Base-by-base conservation (phyloP, 1,140 invertebrate species). In the Wiebesia pumilae region DNA sequence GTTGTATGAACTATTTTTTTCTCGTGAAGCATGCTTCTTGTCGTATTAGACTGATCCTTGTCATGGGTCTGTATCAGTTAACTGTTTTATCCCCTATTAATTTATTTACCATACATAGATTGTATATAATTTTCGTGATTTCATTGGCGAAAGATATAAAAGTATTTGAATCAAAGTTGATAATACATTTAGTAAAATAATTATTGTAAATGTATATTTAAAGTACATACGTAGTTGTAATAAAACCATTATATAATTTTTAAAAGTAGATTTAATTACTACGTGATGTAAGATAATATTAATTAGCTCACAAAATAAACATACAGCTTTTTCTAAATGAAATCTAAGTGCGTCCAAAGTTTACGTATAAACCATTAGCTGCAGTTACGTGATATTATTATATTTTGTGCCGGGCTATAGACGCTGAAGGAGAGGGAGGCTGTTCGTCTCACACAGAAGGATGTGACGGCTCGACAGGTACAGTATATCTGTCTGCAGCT, bases 391-490 rank as follows among this genome's bases (percentile, higher is more conserved):
- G 89, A 87, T 91, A 87, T 90, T 91, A 91, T 92, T 94, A 90
- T 94, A 90, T 94, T 91, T 94, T 93, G 89, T 93, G 91, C 91
- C 91, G 91, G 91, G 91, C 90, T 95, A 27, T 85, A 96, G 96
- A 96, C 94, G 95, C 95, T 93, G 96, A 96, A 94, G 96, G 95
- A 94, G 96, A 96, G 94, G 96, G 95, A 94, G 97, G 97, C 95
- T 97, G 97, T 95, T 96, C 96, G 91, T 97, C 96, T 93, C 96
- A 97, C 94, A 96, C 96, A 92, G 97, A 97, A 94, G 96, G 96
- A 95, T 97, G 97, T 95, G 97, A 97, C 95, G 96, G 97, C 94
- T 96, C 96, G 94, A 96, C 96, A 97, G 97, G 96, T 97, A 96
- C 93, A 91, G 92, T 89, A 51, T 90, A 89, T 91, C 90, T 91